phyloP scores from a whole-genome alignment of 2,888 invertebrate species.

The Tetheella fluctuosa region DNA sequence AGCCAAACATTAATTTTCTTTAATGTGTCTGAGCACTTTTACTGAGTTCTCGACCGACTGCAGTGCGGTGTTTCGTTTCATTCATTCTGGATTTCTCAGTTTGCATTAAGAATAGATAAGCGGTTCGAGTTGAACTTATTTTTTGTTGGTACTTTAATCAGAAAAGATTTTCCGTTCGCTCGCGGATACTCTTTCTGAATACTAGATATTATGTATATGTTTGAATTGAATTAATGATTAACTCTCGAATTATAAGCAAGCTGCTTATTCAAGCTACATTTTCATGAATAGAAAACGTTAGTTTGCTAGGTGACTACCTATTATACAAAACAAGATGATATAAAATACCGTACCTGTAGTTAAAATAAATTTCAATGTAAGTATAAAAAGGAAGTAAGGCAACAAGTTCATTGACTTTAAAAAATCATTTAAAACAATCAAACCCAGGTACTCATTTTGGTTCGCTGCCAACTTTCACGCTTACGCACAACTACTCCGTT shows the following conservation, averaged over 20 bases:
- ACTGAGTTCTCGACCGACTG: slow-evolving; percentile 71
- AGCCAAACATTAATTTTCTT: slow-evolving; percentile 84
- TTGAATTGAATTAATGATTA: slow-evolving; percentile 55
- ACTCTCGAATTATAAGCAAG: slow-evolving; percentile 19
- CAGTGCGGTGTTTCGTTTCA: slow-evolving; percentile 82
- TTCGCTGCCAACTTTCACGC: background rate
- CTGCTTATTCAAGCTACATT: background rate
- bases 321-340: too few species aligned
- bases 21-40: slow-evolving; percentile 83
- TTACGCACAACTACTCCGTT: background rate
- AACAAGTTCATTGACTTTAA: background rate
- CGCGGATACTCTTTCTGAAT: slow-evolving; percentile 57
- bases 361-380: background rate
- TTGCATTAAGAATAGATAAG: slow-evolving; percentile 79
- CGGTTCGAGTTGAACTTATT: slow-evolving; percentile 62
- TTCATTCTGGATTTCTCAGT: slow-evolving; percentile 73
- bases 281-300: too few species aligned
- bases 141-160: slow-evolving; percentile 76
- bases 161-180: slow-evolving; percentile 59
- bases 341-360: too few species aligned
- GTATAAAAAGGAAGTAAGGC: background rate
- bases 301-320: too few species aligned
- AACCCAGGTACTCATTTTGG: background rate
- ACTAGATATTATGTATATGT: slow-evolving; percentile 40
- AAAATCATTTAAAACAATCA: background rate